These are phyloP conservation scores for Archilochus colubris DNA, from an alignment of 2,113 vertebrate genomes.

Conservation along the genomic window DNA sequence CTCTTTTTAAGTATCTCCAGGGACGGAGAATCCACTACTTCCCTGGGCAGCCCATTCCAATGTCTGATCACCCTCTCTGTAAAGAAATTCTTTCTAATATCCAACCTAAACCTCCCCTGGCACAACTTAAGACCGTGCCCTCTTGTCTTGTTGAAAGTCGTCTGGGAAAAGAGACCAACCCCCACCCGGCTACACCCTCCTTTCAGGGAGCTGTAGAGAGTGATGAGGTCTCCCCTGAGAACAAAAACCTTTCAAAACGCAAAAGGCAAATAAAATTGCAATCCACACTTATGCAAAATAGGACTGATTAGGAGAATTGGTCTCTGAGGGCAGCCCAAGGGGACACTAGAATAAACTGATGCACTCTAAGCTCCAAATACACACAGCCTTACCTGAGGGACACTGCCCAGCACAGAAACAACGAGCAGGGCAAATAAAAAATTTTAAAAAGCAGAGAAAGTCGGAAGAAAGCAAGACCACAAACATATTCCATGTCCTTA, in stretches of 20 bases:
- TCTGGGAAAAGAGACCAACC: no score
- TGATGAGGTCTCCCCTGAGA: no score
- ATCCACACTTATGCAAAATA: background rate
- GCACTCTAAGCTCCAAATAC: background rate
- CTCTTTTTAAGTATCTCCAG: no score
- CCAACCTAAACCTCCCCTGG: no score
- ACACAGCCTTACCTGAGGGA: background rate
- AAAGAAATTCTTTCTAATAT: no score
- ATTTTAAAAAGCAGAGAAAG: background rate
- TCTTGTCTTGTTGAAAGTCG: no score
- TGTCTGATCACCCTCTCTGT: no score
- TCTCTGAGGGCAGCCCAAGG: background rate
- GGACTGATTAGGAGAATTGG: background rate
- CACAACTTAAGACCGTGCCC: no score
- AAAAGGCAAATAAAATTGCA: background rate
- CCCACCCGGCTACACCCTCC: no score
- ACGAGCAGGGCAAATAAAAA: background rate
- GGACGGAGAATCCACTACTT: no score
- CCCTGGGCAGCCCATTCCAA: no score
- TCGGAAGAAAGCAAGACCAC: background rate
- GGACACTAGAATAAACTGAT: background rate
- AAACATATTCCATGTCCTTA: background rate
- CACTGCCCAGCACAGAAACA: background rate
- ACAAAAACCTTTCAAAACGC: background rate
- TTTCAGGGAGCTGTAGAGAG: no score